phyloP scores from a whole-genome alignment of 2,888 invertebrate species.

The Noctua pronuba region DNA sequence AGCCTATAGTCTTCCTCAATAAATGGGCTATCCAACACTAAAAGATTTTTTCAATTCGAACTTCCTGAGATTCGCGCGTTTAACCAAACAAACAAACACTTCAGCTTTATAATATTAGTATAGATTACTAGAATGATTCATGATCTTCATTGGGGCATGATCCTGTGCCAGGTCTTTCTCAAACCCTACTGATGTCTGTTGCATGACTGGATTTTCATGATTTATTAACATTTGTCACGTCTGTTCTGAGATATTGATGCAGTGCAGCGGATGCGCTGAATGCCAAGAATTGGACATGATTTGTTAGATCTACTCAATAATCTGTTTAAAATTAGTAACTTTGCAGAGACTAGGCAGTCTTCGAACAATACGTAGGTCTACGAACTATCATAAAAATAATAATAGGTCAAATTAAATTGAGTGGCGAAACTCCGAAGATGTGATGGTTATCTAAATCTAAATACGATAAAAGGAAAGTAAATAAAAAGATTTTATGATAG shows the following conservation, averaged over 20 bases:
- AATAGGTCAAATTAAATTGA: background rate
- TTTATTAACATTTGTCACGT: constrained; percentile 30
- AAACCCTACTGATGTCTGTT: constrained; percentile 2
- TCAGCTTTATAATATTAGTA: too few relatives aligned
- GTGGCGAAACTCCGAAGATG: background rate
- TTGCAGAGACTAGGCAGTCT: background rate
- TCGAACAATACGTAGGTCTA: background rate
- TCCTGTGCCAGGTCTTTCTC: constrained; percentile 32
- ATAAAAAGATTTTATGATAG: background rate
- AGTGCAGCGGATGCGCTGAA: constrained; percentile 7
- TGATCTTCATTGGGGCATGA: constrained; percentile 1
- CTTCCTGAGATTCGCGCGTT: too few relatives aligned
- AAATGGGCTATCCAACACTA: too few relatives aligned
- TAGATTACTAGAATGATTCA: constrained; percentile 31
- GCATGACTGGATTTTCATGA: constrained; percentile 3
- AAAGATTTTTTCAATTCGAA: too few relatives aligned
- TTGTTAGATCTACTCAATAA: background rate
- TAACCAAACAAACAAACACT: too few relatives aligned
- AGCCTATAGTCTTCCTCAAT: too few relatives aligned
- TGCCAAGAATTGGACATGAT: constrained; percentile 39
- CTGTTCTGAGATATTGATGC: constrained; percentile 32
- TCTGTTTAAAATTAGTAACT: background rate
- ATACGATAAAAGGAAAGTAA: background rate
- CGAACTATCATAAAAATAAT: background rate
- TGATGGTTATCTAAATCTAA: background rate